Percentiles rank a stretch among this genome's conserved stretches.
phyloP scores from a whole-genome alignment of 1,140 invertebrate species.

The Diabrotica virgifera region DNA sequence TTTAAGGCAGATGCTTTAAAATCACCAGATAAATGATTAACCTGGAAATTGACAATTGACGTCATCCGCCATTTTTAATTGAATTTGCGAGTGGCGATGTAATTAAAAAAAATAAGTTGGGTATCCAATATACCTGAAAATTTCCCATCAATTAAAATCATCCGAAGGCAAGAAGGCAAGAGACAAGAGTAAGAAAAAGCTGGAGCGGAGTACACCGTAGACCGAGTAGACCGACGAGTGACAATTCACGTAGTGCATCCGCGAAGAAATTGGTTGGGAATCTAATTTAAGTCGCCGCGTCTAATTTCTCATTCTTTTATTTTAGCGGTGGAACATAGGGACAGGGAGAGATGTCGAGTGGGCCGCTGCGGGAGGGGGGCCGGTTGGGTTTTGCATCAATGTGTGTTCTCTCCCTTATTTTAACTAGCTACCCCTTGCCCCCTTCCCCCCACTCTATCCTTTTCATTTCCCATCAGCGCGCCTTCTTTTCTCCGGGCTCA shows the following conservation, averaged over 20 bases:
- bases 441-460: conserved; percentile 5
- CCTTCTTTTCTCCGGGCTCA: conserved; percentile 36
- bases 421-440: conserved; percentile 6
- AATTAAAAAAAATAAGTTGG: neutral
- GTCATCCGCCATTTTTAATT: no score
- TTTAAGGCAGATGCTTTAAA: no score
- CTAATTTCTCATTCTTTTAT: conserved; percentile 13
- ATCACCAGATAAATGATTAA: no score
- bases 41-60: no score
- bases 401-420: conserved; percentile 12
- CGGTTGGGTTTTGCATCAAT: neutral
- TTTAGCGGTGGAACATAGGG: conserved; percentile 4
- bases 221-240: neutral
- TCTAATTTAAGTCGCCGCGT: conserved; percentile 1
- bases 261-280: conserved; percentile 1
- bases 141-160: conserved; percentile 3
- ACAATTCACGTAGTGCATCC: neutral
- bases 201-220: neutral
- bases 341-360: neutral
- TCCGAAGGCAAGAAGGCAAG: conserved; percentile 1
- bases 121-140: neutral
- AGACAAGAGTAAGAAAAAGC: neutral
- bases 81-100: no score
- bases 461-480: conserved; percentile 32
- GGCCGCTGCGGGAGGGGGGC: no score